These are phyloP conservation scores for Blennius ocellaris DNA, from an alignment of 2,113 vertebrate genomes.

Conservation along the genomic window DNA sequence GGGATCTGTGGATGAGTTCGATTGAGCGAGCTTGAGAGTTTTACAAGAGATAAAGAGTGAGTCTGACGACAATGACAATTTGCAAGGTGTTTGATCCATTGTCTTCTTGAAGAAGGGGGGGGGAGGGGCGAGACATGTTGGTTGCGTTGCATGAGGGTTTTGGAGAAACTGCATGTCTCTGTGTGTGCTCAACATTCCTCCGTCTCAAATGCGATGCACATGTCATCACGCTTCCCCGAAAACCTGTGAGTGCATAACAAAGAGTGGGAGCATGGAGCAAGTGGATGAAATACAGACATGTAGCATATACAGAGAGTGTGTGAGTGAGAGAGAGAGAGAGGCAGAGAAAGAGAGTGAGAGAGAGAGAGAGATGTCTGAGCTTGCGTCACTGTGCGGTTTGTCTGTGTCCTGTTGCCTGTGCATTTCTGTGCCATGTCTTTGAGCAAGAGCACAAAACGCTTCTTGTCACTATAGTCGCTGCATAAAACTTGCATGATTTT, in stretches of 20 bases:
- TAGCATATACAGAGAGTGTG: constrained; percentile 84
- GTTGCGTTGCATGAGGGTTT: constrained; percentile 30
- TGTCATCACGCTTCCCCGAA: constrained; percentile 38
- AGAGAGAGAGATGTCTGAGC: constrained; percentile 58
- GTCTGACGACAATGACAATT: constrained; percentile 4
- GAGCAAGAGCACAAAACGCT: constrained; percentile 51
- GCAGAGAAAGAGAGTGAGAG: constrained; percentile 58
- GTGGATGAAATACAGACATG: constrained; percentile 71
- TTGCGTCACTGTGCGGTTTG: constrained; percentile 64
- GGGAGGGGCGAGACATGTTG: constrained; percentile 2
- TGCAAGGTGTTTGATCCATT: constrained; percentile 18
- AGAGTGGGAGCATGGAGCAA: constrained; percentile 30
- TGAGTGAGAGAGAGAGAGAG: constrained; percentile 26
- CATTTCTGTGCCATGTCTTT: constrained; percentile 57
- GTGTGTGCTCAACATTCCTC: constrained; percentile 42
- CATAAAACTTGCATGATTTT: constrained; percentile 77
- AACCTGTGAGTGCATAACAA: constrained; percentile 37
- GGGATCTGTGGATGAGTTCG: constrained; percentile 9
- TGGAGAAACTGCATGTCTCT: constrained; percentile 36
- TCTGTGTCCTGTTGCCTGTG: constrained; percentile 64
- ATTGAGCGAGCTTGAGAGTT: constrained; percentile 17
- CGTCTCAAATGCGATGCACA: constrained; percentile 19
- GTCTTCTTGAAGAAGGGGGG: constrained; percentile 16
- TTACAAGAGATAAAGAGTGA: constrained; percentile 21
- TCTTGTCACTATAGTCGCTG: constrained; percentile 58